Conservation (phyloP, 2,797 vertebrate species). For the Vireo griseus region DNA sequence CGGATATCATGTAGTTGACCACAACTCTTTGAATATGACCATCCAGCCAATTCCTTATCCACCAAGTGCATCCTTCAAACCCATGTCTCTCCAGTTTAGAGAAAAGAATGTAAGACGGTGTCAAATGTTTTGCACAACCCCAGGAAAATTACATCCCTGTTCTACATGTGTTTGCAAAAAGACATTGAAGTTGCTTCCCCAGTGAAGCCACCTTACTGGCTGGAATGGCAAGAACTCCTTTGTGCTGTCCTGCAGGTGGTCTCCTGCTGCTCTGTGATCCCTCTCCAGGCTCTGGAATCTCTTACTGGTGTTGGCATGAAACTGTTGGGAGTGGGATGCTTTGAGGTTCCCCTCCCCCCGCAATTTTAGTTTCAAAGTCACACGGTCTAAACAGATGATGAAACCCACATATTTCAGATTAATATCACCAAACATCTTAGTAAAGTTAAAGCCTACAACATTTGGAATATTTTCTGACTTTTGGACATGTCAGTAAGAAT, state of each 20-base stretch:
- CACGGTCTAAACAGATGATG: neutral
- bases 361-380: neutral
- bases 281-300: neutral
- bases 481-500: neutral
- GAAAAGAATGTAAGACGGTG: neutral
- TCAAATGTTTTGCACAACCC: neutral
- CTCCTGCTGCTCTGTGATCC: neutral
- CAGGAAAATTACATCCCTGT: neutral
- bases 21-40: neutral
- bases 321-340: neutral
- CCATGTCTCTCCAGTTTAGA: neutral
- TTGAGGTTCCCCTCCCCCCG: neutral
- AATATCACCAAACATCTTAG: neutral
- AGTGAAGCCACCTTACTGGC: neutral
- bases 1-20: rapidly evolving
- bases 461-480: neutral
- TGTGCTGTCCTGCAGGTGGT: neutral
- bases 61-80: neutral
- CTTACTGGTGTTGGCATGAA: neutral
- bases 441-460: neutral
- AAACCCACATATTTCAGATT: neutral
- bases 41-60: neutral
- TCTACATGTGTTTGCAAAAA: neutral
- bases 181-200: neutral
- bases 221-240: neutral